Evolutionary conservation across 2,113 vertebrate genomes (phyloP).

Genomic region (Micromys minutus): DNA sequence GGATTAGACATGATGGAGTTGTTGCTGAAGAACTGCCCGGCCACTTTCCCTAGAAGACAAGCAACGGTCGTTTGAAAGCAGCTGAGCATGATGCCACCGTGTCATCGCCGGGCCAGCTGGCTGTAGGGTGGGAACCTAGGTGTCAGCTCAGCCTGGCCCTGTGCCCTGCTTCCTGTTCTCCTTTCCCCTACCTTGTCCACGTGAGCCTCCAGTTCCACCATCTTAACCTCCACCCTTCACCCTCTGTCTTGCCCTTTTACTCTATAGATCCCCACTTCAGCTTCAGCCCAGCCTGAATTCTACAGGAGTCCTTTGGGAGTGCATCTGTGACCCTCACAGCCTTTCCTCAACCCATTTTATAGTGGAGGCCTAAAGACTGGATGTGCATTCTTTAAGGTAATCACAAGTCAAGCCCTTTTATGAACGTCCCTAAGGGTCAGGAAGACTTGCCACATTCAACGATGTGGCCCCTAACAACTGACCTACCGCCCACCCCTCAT

Average conservation of each 20-base stretch:
- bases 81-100: accelerated
- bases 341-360: neutral
- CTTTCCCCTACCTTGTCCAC: neutral
- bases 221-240: neutral
- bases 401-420: neutral
- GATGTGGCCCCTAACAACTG: neutral
- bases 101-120: neutral
- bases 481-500: accelerated
- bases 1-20: constrained; percentile 94
- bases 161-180: neutral
- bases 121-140: no score
- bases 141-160: no score
- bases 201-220: neutral
- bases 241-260: neutral
- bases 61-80: accelerated
- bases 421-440: neutral
- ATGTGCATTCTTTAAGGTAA: neutral
- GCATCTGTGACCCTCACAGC: neutral
- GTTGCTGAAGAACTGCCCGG: constrained; percentile 96
- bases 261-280: no score
- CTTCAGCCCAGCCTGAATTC: neutral
- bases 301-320: neutral
- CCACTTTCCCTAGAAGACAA: constrained; percentile 90
- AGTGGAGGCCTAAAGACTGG: neutral
- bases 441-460: neutral